These are phyloP conservation scores for Diarsia rubi DNA, from an alignment of 2,888 invertebrate genomes.

Conservation along the genomic window DNA sequence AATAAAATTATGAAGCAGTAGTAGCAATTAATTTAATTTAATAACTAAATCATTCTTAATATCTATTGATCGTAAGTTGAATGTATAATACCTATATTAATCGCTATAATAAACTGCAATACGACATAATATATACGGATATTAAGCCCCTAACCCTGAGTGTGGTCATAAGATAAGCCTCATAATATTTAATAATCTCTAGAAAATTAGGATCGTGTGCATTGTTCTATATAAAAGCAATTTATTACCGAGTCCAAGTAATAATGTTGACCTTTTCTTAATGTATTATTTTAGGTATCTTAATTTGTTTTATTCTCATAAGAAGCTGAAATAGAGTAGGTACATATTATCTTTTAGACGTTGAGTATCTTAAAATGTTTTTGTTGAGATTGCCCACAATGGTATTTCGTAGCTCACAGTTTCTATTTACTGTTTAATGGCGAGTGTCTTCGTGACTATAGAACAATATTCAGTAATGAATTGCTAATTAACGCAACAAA, in stretches of 20 bases:
- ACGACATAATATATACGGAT: background rate
- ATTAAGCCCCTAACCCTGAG: constrained; percentile 2
- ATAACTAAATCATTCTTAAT: background rate
- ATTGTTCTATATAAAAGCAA: background rate
- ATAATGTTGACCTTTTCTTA: background rate
- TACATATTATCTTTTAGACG: background rate
- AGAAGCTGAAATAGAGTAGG: background rate
- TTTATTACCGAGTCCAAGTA: background rate
- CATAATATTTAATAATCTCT: constrained; percentile 34
- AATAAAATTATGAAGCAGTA: background rate
- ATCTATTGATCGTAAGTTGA: background rate
- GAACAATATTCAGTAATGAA: background rate
- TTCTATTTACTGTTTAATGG: background rate
- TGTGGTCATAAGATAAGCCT: constrained; percentile 40
- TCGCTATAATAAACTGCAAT: background rate
- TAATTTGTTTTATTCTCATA: background rate
- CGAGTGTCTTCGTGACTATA: background rate
- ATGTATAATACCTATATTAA: background rate
- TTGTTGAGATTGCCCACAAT: background rate
- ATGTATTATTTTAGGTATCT: background rate
- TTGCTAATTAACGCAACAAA: constrained; percentile 5
- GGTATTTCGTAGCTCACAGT: background rate
- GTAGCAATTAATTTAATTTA: background rate
- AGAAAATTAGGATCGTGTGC: constrained; percentile 9
- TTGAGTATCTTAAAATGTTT: background rate